These are phyloP conservation scores for Acanthosoma haemorrhoidale DNA, from an alignment of 2,888 invertebrate species.

Conservation along the genomic window DNA sequence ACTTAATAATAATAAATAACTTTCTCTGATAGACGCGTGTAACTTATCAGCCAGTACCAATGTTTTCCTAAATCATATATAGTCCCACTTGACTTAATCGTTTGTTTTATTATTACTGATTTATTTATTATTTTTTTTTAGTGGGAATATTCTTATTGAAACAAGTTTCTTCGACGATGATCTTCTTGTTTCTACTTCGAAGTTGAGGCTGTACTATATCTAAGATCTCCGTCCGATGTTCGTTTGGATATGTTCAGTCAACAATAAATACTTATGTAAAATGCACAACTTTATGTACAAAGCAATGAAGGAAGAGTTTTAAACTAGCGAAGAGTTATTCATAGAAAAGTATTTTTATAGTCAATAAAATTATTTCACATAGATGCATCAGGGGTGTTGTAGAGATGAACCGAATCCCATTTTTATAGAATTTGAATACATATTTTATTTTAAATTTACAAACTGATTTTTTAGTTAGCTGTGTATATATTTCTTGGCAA, in stretches of 20 bases:
- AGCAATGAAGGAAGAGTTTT: background rate
- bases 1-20: too few species aligned
- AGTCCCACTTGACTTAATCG: background rate
- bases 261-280: background rate
- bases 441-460: too few species aligned
- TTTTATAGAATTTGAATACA: too few species aligned
- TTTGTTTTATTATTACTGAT: background rate
- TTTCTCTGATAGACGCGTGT: too few species aligned
- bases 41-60: too few species aligned
- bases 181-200: slow-evolving; percentile 87
- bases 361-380: background rate
- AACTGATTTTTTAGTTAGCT: too few species aligned
- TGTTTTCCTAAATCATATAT: background rate
- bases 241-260: background rate
- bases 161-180: slow-evolving; percentile 96
- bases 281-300: slow-evolving; percentile 11
- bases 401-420: too few species aligned
- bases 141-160: slow-evolving; percentile 94
- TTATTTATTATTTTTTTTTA: slow-evolving; percentile 49
- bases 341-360: background rate
- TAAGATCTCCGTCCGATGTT: slow-evolving; percentile 49
- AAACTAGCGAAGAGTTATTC: background rate
- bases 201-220: slow-evolving; percentile 90
- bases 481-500: too few species aligned
- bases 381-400: background rate